Evolutionary conservation across 2,888 invertebrate species (phyloP), one percentile per base, ranked within the genome.

Genomic region (Polyploca ridens): DNA sequence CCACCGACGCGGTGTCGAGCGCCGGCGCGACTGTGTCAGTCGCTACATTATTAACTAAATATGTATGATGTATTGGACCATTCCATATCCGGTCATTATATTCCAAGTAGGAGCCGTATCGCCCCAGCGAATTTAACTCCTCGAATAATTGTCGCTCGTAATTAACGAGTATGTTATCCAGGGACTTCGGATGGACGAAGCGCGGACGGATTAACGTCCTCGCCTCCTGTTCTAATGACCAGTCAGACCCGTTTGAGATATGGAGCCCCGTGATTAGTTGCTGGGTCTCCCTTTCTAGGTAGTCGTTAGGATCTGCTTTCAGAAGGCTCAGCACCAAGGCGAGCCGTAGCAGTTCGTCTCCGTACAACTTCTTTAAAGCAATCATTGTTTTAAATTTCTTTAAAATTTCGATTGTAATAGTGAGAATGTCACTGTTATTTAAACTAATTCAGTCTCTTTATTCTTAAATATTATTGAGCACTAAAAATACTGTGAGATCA

Each of bases 311-410:
- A 84, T 97, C 96, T 14, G 96, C 96, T 76, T 97, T 95, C 64
- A 98, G 88, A 72, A 98, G 94, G 87, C 98, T 96, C 79, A 98
- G 93, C 74, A 98, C 95, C 86, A 98, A 88, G 75, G 98, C 97
- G 76, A 98, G 92, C 87, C 98, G 96, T 72, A 98, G 90, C 80
- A 98, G 93, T 93, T 98, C 97, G 86, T 97, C 97, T 63, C 97
- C 96, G 81, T 97, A 97, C 61, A 97, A 91, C 88, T 98, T 98
- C 93, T 98, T 98, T 78, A 97, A 90, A 78, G 96, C 96, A 91
- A 97, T 95, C 97, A 98, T 98, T 33, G 16, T 54, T n/a, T n/a
- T 46, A 46, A 46, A 46, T 46, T 46, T 46, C n/a, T 46, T n/a
- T n/a, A 46, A n/a, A 46, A 46, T 46, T 4, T 46, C 46, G 46